Evolutionary conservation across 2,888 invertebrate genomes (phyloP).

Genomic region (Thyatira batis): DNA sequence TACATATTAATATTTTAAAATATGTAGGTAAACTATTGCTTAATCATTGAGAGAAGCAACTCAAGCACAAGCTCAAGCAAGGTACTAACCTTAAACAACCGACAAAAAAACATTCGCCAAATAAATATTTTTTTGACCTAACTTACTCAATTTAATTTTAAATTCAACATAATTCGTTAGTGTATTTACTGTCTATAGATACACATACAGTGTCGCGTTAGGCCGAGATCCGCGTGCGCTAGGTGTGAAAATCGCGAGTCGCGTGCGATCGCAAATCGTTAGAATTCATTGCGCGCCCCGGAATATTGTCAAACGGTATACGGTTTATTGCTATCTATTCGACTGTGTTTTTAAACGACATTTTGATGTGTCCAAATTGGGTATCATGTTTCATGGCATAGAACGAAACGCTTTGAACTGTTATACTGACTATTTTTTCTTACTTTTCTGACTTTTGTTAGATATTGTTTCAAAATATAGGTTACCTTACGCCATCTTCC

Average conservation of each 20-base stretch:
- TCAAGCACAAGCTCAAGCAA: too few relatives aligned
- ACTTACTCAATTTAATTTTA: too few relatives aligned
- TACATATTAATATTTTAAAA: too few relatives aligned
- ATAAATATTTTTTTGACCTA: too few relatives aligned
- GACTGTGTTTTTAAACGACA: slow-evolving; percentile 28
- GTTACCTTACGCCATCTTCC: too few relatives aligned
- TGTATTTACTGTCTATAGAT: not conserved
- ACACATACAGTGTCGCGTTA: slow-evolving; percentile 4
- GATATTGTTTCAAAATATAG: too few relatives aligned
- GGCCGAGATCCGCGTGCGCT: slow-evolving; percentile 17
- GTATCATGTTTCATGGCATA: not conserved
- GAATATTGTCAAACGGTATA: slow-evolving; percentile 29
- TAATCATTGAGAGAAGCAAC: too few relatives aligned
- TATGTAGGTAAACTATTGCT: too few relatives aligned
- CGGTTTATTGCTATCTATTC: slow-evolving; percentile 30
- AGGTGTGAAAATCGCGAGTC: slow-evolving; percentile 20
- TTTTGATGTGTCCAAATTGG: not conserved
- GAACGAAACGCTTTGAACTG: not conserved
- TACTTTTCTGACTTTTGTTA: too few relatives aligned
- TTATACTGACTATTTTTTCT: not conserved
- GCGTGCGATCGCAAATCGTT: slow-evolving; percentile 27
- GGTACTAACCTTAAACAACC: too few relatives aligned
- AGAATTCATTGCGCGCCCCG: slow-evolving; percentile 36
- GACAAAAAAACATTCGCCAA: too few relatives aligned
- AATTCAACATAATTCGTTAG: not conserved